Base-by-base conservation (phyloP, 2,888 invertebrate species). In the Furcula furcula region DNA sequence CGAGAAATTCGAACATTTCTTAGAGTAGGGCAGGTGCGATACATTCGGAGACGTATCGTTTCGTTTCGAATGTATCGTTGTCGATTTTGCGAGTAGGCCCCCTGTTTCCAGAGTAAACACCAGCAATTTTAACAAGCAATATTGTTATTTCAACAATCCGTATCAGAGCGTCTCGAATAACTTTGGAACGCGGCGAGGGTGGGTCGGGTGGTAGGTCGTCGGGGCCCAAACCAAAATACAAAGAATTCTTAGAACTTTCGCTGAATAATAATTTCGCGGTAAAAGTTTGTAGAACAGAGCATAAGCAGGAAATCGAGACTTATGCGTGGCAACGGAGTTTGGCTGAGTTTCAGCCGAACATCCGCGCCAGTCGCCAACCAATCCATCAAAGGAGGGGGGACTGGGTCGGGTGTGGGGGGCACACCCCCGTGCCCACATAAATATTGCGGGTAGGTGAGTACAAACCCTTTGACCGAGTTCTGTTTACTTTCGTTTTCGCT, bases 401-500 rank as follows among this genome's bases (percentile, higher is more conserved):
- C 76, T 67, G 78, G 63, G 78, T 76, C 68, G 83, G 85, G 84
- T 74, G 84, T 79, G 82, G 75, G 68, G 60, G 56, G 58, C 52
- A 66, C 71, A 76, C 76, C 77, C 76, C 72, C 71, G 74, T 82
- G 79, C 85, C 87, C 85, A 87, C 87, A 88, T 88, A 88, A 88
- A 88, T 87, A 88, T 88, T 88, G 87, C 78, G 86, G 85, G 87
- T 88, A 87, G 87, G 86, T 83, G 87, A 86, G 79, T 85, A 85
- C 86, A 84, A 86, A 88, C 89, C 89, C 89, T 89, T 89, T 89
- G 89, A 89, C 89, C 89, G 89, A 89, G 87, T 89, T 88, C 88
- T 89, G 88, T 88, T 88, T 88, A 89, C 89, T 89, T 89, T 89
- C 89, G 82, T 86, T 89, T 89, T 89, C 89, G 79, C 87, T 86